Base-by-base conservation (phyloP, 2,888 invertebrate species). In the Syritta pipiens region DNA sequence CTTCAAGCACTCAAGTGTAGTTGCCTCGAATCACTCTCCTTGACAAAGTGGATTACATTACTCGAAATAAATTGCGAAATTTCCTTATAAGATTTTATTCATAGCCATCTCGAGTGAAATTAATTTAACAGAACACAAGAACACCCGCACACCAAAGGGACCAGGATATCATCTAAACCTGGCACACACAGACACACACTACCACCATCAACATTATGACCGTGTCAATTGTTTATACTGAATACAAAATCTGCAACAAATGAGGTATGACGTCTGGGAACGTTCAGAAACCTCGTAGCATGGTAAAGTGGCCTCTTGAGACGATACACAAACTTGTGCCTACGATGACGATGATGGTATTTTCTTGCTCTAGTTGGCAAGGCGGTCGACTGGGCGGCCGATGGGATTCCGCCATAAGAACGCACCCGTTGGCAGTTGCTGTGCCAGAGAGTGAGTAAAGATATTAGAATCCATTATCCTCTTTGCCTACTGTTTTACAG, bases 401-500 rank as follows among this genome's bases (percentile, higher is more conserved):
- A 20, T 6, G 19, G 44, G 30, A 32, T 17, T 20, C 32, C 6
- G n/a, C n/a, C 59, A 59, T 22, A 1, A 17, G 19, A 37, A 26
- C 7, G 28, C 26, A 51, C 26, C 51, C 51, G 14, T 32, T 30
- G 44, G 53, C 24, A 48, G 26, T 37, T 48, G 55, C 12, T 46
- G 9, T 10, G 14, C 14, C 6, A 9, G 17, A 46, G 24, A 75
- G 46, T 51, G 53, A 55, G 67, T 46, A 40, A 60, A 53, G 53
- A 62, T 48, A 68, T 68, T 55, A 68, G 75, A 76, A 76, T 42
- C 68, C 62, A 76, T 76, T 76, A 76, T 76, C 75, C 55, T 76
- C 68, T 44, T 76, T 76, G 75, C 55, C 62, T 76, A 62, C 68
- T 68, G 68, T 68, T 68, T 62, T 57, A 44, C 62, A 68, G 68